These are phyloP conservation scores for Pseudolaguvia tuberculata DNA, from an alignment of 2,113 vertebrate genomes.

Conservation along the genomic window DNA sequence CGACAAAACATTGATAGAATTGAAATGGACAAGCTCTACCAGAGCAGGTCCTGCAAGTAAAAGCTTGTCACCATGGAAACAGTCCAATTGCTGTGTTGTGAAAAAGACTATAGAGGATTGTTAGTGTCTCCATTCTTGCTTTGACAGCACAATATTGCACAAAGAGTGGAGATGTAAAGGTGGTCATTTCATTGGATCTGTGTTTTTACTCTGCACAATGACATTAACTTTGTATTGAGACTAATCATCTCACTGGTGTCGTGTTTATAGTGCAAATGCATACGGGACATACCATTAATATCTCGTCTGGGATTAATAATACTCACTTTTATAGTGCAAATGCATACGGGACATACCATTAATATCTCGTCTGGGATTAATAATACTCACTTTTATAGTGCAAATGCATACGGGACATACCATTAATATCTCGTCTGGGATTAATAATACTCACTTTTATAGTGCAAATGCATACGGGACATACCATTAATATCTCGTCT, in stretches of 20 bases:
- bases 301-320: neutral
- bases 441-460: too few relatives aligned
- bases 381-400: too few relatives aligned
- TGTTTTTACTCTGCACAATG: too few relatives aligned
- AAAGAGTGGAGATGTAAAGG: conserved; percentile 26
- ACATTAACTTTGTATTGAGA: too few relatives aligned
- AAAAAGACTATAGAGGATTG: conserved; percentile 29
- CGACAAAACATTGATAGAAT: conserved; percentile 36
- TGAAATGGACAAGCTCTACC: conserved; percentile 29
- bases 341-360: too few relatives aligned
- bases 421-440: too few relatives aligned
- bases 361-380: too few relatives aligned
- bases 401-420: too few relatives aligned
- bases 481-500: too few relatives aligned
- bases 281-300: neutral
- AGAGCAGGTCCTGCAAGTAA: conserved; percentile 38
- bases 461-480: too few relatives aligned
- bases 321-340: too few relatives aligned
- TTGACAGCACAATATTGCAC: neutral
- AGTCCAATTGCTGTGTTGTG: conserved; percentile 38
- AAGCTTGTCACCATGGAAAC: conserved; percentile 54
- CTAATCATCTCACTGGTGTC: neutral
- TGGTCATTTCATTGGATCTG: neutral
- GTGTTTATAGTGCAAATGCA: neutral
- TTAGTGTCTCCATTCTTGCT: conserved; percentile 34